A percentile compares a stretch with the other conserved stretches of the same genome.
phyloP scores from a whole-genome alignment of 2,888 invertebrate genomes.

The Cosmopolites sordidus region DNA sequence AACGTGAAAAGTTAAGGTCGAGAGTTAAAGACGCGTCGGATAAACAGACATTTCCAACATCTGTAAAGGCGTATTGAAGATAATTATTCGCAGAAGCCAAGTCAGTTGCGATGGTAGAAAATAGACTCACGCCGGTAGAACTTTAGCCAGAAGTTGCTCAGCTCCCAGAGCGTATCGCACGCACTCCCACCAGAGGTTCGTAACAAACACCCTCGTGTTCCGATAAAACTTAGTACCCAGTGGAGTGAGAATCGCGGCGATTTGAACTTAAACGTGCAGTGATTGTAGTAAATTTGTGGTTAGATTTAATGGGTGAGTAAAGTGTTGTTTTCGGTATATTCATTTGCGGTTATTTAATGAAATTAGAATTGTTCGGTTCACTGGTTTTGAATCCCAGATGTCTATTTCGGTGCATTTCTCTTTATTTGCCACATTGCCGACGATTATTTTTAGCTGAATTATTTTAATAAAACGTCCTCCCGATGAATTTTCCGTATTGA shows the following conservation, averaged over 20 bases:
- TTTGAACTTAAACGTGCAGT: too few species aligned
- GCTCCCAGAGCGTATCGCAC: constrained; percentile 16
- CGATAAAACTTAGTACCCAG: not conserved
- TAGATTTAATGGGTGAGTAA: constrained; percentile 18
- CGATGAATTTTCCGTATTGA: not conserved
- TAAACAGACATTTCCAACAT: constrained; percentile 25
- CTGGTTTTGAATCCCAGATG: not conserved
- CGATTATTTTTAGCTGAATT: constrained; percentile 19
- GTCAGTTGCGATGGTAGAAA: constrained; percentile 18
- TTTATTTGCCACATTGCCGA: constrained; percentile 16
- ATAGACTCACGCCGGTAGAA: constrained; percentile 15
- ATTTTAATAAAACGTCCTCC: constrained; percentile 2
- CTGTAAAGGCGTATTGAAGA: constrained; percentile 22
- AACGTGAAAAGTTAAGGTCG: too few species aligned
- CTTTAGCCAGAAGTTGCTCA: constrained; percentile 21
- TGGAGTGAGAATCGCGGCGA: not conserved
- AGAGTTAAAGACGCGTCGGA: not conserved
- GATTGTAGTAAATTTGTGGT: not conserved
- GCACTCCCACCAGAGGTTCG: constrained; percentile 14
- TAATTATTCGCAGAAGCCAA: constrained; percentile 24
- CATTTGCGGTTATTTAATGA: not conserved
- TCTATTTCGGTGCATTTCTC: constrained; percentile 15
- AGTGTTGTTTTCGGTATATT: too few species aligned
- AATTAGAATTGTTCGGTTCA: constrained; percentile 1
- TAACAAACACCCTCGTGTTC: not conserved